These are phyloP conservation scores for Metaphire vulgaris DNA, from an alignment of 1,140 invertebrate genomes.

Conservation along the genomic window DNA sequence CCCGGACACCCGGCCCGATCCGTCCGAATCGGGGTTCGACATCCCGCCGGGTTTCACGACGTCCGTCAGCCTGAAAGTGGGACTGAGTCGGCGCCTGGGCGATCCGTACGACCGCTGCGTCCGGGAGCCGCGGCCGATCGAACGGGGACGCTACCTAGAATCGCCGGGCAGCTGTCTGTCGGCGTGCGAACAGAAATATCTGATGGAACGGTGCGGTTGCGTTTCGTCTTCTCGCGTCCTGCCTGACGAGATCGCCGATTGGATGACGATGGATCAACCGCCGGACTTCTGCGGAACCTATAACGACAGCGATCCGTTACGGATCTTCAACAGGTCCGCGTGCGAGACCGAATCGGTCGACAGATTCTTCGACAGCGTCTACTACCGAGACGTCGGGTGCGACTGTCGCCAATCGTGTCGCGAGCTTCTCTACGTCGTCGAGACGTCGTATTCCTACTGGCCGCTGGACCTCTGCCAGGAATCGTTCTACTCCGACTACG, in stretches of 20 bases:
- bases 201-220: background rate
- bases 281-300: slow-evolving; percentile 12
- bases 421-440: background rate
- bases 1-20: background rate
- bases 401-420: slow-evolving; percentile 5
- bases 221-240: background rate
- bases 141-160: background rate
- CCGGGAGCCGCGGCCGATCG: background rate
- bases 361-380: background rate
- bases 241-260: background rate
- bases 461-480: slow-evolving; percentile 14
- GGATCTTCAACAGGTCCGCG: background rate
- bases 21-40: background rate
- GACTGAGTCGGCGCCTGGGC: background rate
- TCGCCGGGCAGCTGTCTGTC: background rate
- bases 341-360: background rate
- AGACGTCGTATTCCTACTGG: slow-evolving; percentile 21
- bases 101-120: background rate
- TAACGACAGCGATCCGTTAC: background rate
- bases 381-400: background rate
- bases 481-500: slow-evolving; percentile 7
- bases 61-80: background rate
- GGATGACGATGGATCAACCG: background rate
- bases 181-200: background rate
- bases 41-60: background rate